These are phyloP conservation scores for Poeciliopsis turrubarensis DNA, from an alignment of 2,113 vertebrate species.

Conservation along the genomic window DNA sequence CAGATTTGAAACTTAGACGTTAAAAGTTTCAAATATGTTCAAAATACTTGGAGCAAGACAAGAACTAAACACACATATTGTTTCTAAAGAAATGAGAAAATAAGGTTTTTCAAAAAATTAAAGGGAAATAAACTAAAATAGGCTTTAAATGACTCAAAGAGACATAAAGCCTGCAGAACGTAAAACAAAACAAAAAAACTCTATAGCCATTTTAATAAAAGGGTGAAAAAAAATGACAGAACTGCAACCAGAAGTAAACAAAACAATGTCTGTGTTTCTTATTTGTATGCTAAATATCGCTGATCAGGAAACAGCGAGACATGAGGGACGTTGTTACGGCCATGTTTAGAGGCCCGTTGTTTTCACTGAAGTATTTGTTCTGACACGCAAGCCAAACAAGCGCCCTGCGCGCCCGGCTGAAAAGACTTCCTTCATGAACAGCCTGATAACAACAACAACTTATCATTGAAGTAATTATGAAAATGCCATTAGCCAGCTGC, in stretches of 20 bases:
- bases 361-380: slow-evolving; percentile 23
- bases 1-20: too few relatives aligned
- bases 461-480: slow-evolving; percentile 48
- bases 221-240: not conserved
- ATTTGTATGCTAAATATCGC: not conserved
- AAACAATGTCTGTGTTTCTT: not conserved
- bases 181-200: too few relatives aligned
- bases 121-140: not conserved
- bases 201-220: not conserved
- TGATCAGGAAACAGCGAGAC: not conserved
- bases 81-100: too few relatives aligned
- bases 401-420: not conserved
- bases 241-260: not conserved
- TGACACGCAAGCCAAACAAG: slow-evolving; percentile 14
- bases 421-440: slow-evolving; percentile 29
- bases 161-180: not conserved
- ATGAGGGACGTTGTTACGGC: not conserved
- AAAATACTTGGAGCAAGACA: too few relatives aligned
- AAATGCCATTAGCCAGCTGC: slow-evolving; percentile 61
- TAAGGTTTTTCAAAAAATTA: not conserved
- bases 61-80: too few relatives aligned
- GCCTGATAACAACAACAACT: slow-evolving; percentile 42
- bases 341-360: not conserved
- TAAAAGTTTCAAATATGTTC: too few relatives aligned
- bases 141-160: not conserved